A percentile compares a stretch with the other conserved stretches of the same genome.
Evolutionary conservation across 2,797 vertebrate genomes (phyloP).

Genomic region (Galagoides demidoff): DNA sequence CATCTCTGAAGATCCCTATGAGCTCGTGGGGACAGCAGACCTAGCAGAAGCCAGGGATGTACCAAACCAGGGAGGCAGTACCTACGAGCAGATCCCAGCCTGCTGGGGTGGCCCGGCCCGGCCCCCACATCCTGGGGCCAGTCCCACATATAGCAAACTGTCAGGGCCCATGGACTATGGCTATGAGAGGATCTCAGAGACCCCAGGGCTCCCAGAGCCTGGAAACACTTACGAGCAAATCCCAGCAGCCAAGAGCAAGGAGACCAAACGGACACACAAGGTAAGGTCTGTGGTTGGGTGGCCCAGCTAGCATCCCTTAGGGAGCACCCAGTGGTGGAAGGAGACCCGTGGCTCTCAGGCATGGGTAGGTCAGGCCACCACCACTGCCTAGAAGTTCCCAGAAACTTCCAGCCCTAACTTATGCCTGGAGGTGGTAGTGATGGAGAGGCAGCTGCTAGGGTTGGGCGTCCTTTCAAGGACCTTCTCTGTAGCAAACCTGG

Average conservation of each 20-base stretch:
- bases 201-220: not conserved
- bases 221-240: slow-evolving; percentile 73
- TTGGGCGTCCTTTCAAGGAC: not conserved
- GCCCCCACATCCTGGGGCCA: not conserved
- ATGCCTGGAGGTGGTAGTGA: not conserved
- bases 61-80: not conserved
- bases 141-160: slow-evolving; percentile 60
- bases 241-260: slow-evolving; percentile 43
- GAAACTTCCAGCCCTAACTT: not conserved
- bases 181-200: slow-evolving; percentile 83
- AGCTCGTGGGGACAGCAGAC: not conserved
- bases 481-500: not conserved
- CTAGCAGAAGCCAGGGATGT: not conserved
- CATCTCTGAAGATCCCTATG: not conserved
- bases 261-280: slow-evolving; percentile 83
- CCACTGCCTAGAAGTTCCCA: not conserved
- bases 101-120: slow-evolving; percentile 4
- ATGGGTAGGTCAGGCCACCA: not conserved
- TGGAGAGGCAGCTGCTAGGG: not conserved
- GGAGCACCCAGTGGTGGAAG: not conserved
- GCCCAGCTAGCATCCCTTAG: not conserved
- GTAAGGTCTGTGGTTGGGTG: slow-evolving; percentile 76
- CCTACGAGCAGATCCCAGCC: slow-evolving; percentile 83
- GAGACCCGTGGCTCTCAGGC: not conserved
- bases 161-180: slow-evolving; percentile 42